Evolutionary conservation across 1,140 invertebrate genomes (phyloP).

Genomic region (Rhynchophorus ferrugineus): DNA sequence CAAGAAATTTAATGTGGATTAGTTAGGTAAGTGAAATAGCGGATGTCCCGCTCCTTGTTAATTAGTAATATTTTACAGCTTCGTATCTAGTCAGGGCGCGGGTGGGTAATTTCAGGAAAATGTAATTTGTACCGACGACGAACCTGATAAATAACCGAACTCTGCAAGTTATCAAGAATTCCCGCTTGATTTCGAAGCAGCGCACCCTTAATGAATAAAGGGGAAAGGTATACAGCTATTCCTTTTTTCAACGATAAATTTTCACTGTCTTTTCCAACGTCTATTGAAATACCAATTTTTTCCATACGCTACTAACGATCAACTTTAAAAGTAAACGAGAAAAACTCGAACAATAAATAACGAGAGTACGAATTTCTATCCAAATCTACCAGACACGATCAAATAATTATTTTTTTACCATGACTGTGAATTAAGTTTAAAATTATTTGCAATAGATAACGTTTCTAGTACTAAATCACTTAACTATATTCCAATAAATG

Average conservation of each 20-base stretch:
- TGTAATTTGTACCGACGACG: slow-evolving; percentile 34
- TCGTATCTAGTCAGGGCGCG: slow-evolving; percentile 24
- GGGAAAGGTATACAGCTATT: slow-evolving; percentile 16
- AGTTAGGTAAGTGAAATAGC: slow-evolving; percentile 22
- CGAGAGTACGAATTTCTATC: too few species aligned
- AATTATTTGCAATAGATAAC: too few species aligned
- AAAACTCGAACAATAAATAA: too few species aligned
- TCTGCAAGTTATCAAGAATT: slow-evolving; percentile 27
- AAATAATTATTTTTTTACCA: too few species aligned
- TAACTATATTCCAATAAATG: too few species aligned
- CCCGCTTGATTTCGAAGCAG: slow-evolving; percentile 16
- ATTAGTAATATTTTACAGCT: slow-evolving; percentile 36
- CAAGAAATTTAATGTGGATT: slow-evolving; percentile 26
- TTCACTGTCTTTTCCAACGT: neutral
- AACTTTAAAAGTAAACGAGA: too few species aligned
- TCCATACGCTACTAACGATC: too few species aligned
- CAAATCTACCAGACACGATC: too few species aligned
- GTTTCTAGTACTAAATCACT: too few species aligned
- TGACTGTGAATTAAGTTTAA: too few species aligned
- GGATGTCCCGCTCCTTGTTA: slow-evolving; percentile 30
- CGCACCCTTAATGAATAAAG: slow-evolving; percentile 19
- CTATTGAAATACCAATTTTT: too few species aligned
- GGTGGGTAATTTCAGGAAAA: slow-evolving; percentile 29
- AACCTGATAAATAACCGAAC: slow-evolving; percentile 32
- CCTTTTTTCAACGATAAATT: slow-evolving; percentile 20